A percentile compares a stretch with the other conserved stretches of the same genome.
Evolutionary conservation across 2,797 vertebrate genomes (phyloP).

Genomic region (Hypotaenidia okinawae): DNA sequence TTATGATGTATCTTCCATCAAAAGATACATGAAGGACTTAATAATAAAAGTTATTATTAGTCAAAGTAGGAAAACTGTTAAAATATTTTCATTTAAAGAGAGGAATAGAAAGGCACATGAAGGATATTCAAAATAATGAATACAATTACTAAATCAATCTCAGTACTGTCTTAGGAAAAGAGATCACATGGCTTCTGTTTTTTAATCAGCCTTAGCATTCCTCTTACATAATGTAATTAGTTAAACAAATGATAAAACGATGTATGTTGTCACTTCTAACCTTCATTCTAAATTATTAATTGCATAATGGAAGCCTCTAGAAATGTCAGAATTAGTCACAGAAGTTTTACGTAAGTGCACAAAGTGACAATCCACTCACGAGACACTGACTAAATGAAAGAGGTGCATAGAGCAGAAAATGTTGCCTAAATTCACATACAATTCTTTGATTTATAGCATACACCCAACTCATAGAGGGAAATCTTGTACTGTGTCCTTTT

Average conservation of each 20-base stretch:
- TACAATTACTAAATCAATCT: neutral
- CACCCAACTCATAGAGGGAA: accelerated
- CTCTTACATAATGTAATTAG: neutral
- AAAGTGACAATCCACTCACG: neutral
- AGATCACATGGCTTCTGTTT: neutral
- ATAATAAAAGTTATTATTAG: neutral
- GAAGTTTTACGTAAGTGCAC: neutral
- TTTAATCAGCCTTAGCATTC: neutral
- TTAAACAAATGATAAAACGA: neutral
- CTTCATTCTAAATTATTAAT: neutral
- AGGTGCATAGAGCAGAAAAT: neutral
- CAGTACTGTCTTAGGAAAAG: neutral
- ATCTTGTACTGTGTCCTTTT: neutral
- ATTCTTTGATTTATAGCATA: neutral
- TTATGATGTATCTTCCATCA: neutral
- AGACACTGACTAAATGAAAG: neutral
- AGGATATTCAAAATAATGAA: neutral
- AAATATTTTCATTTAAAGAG: neutral
- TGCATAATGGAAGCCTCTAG: neutral
- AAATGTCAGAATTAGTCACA: neutral
- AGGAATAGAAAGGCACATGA: neutral
- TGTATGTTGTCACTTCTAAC: neutral
- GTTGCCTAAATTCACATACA: neutral
- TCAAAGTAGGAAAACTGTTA: neutral
- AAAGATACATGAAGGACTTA: neutral